Evolutionary conservation across 2,888 invertebrate species (phyloP).

Genomic region (Sussaba pulchella): DNA sequence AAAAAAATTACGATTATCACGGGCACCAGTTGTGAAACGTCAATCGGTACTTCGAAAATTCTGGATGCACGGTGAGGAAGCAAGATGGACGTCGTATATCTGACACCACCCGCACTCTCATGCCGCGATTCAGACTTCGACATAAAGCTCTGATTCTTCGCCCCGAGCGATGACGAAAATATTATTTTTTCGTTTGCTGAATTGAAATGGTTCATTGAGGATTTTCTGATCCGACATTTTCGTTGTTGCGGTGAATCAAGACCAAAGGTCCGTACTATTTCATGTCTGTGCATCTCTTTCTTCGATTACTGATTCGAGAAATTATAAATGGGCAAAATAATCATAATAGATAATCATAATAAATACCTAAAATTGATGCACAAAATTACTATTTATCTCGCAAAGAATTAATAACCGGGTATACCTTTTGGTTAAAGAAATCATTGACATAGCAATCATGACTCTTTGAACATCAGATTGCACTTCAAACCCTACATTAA

Average conservation of each 20-base stretch:
- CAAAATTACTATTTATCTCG: too few species aligned
- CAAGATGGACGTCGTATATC: neutral
- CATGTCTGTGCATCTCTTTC: neutral
- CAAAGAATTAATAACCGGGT: too few species aligned
- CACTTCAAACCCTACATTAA: too few species aligned
- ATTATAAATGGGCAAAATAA: neutral
- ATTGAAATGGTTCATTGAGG: neutral
- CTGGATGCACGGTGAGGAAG: neutral
- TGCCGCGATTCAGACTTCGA: neutral
- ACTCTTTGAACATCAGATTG: too few species aligned
- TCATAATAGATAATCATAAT: too few species aligned
- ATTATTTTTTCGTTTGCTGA: conserved; percentile 28
- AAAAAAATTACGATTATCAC: conserved; percentile 20
- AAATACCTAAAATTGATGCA: neutral
- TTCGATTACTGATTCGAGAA: too few species aligned
- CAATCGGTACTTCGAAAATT: conserved; percentile 12
- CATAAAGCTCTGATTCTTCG: conserved; percentile 33
- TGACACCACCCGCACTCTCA: neutral
- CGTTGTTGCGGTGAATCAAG: neutral
- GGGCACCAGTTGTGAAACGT: conserved; percentile 7
- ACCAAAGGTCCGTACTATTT: neutral
- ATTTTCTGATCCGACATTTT: neutral
- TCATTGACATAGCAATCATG: too few species aligned
- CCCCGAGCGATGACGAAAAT: conserved; percentile 28
- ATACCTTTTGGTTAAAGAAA: too few species aligned